A percentile compares a stretch with the other conserved stretches of the same genome.
phyloP scores from a whole-genome alignment of 2,888 invertebrate genomes.

The Tetheella fluctuosa region DNA sequence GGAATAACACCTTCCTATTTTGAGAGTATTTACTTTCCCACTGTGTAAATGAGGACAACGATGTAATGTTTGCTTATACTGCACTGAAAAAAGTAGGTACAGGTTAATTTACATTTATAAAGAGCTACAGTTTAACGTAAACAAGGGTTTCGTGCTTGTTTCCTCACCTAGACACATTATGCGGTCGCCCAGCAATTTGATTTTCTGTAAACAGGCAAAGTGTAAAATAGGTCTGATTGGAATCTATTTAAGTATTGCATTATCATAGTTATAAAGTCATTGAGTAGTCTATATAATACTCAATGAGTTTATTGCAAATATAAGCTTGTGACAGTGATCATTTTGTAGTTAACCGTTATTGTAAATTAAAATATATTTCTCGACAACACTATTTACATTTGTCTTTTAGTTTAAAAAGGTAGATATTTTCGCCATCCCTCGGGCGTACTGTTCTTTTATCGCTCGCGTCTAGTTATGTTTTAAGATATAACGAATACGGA shows the following conservation, averaged over 20 bases:
- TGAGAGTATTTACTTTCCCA: neutral
- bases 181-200: slow-evolving; percentile 7
- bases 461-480: slow-evolving; percentile 28
- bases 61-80: neutral
- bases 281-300: no score
- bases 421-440: slow-evolving; percentile 28
- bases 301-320: no score
- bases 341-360: no score
- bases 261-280: neutral
- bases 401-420: slow-evolving; percentile 20
- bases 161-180: slow-evolving; percentile 8
- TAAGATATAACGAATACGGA: slow-evolving; percentile 35
- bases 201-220: slow-evolving; percentile 7
- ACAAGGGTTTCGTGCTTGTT: slow-evolving; percentile 6
- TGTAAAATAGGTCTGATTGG: neutral
- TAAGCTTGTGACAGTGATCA: no score
- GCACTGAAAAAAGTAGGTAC: slow-evolving; percentile 7
- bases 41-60: slow-evolving; percentile 1
- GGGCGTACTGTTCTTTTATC: slow-evolving; percentile 32
- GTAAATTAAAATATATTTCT: no score
- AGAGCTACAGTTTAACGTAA: slow-evolving; percentile 7
- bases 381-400: no score
- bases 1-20: no score
- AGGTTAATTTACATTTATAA: slow-evolving; percentile 7
- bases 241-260: neutral